phyloP scores from a whole-genome alignment of 1,140 invertebrate species.

The Idris sp. region DNA sequence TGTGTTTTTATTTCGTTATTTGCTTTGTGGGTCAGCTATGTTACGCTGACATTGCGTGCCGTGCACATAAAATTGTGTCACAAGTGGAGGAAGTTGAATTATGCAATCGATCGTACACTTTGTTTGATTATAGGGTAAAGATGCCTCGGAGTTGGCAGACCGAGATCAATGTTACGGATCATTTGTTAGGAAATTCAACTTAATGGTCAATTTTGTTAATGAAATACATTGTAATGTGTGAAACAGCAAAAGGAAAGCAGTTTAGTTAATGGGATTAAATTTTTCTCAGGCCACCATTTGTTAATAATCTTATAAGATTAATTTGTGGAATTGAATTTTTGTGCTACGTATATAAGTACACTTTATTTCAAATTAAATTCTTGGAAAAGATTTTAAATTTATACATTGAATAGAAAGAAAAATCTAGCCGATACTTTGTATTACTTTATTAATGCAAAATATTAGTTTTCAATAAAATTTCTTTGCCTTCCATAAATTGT shows the following conservation, averaged over 20 bases:
- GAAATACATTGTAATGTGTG: slow-evolving; percentile 12
- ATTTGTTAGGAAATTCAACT: slow-evolving; percentile 11
- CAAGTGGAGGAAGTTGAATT: slow-evolving; percentile 10
- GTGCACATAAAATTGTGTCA: slow-evolving; percentile 24
- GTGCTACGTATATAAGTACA: no score
- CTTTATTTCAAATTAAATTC: no score
- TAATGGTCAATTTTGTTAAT: slow-evolving; percentile 34
- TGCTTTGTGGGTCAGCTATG: no score
- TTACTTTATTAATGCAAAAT: slow-evolving; percentile 19
- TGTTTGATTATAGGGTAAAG: slow-evolving; percentile 23
- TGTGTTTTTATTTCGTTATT: no score
- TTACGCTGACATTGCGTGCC: slow-evolving; percentile 24
- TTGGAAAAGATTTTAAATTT: not conserved
- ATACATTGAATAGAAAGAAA: not conserved
- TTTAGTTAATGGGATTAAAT: not conserved
- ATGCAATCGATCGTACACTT: slow-evolving; percentile 8
- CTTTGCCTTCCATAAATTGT: slow-evolving; percentile 28
- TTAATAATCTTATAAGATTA: slow-evolving; percentile 6
- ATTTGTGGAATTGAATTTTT: no score
- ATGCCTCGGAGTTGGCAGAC: slow-evolving; percentile 5
- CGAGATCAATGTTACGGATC: slow-evolving; percentile 20
- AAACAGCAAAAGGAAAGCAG: not conserved
- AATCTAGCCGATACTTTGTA: not conserved
- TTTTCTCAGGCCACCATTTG: not conserved
- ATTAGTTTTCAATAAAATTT: slow-evolving; percentile 42